phyloP scores from a whole-genome alignment of 2,797 vertebrate species.

The Girardinus metallicus region DNA sequence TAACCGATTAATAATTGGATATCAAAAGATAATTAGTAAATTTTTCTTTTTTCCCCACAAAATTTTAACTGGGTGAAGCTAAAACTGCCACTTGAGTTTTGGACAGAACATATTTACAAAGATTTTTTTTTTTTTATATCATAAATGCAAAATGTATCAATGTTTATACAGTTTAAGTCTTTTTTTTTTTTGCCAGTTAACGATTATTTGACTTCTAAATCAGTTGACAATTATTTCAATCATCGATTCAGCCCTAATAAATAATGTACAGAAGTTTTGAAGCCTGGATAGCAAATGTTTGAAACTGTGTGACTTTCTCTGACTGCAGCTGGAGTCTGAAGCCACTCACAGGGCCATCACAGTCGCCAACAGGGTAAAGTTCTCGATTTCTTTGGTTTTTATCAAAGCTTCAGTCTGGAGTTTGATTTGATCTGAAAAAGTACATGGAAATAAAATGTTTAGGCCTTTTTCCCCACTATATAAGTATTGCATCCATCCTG shows the following conservation, averaged over 20 bases:
- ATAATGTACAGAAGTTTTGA: not conserved
- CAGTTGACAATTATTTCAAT: too few species aligned
- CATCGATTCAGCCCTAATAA: not conserved
- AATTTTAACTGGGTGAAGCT: too few species aligned
- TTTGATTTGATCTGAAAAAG: not conserved
- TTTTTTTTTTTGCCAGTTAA: too few species aligned
- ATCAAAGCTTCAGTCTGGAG: not conserved
- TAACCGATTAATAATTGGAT: too few species aligned
- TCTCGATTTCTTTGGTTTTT: conserved; percentile 3
- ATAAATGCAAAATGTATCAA: too few species aligned
- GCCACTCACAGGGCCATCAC: conserved; percentile 92
- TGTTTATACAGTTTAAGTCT: too few species aligned
- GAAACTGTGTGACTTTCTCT: not conserved
- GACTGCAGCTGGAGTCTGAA: conserved; percentile 88
- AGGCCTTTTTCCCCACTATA: not conserved
- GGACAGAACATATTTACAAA: too few species aligned
- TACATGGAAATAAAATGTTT: not conserved
- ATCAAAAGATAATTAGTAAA: too few species aligned
- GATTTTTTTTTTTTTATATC: too few species aligned
- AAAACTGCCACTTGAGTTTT: too few species aligned
- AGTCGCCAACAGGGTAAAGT: conserved; percentile 87
- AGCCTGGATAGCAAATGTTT: not conserved
- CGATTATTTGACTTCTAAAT: too few species aligned
- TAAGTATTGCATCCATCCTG: not conserved
- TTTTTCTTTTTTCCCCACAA: too few species aligned